phyloP scores from a whole-genome alignment of 2,797 vertebrate species.

The Molossus alvarezi region DNA sequence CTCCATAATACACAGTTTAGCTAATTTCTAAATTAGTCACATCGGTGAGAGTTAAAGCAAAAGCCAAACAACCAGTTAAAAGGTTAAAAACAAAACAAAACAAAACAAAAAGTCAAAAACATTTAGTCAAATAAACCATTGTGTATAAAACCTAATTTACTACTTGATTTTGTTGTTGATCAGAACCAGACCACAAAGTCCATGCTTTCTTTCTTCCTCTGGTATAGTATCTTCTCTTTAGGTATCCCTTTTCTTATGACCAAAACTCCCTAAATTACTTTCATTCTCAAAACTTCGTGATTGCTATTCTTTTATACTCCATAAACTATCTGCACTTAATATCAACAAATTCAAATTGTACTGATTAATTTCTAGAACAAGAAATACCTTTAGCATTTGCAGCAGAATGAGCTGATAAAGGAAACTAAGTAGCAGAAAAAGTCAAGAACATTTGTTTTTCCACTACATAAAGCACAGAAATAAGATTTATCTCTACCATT shows the following conservation, averaged over 20 bases:
- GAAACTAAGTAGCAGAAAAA: slow-evolving; percentile 58
- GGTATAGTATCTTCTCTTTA: background rate
- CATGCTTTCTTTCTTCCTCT: background rate
- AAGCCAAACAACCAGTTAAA: slow-evolving; percentile 5
- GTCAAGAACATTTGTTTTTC: slow-evolving; percentile 37
- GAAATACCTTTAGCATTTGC: slow-evolving; percentile 42
- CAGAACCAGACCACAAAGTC: background rate
- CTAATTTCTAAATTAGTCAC: slow-evolving; percentile 15
- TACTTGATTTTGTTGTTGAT: background rate
- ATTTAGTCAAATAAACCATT: background rate
- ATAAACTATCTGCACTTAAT: background rate
- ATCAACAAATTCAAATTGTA: slow-evolving; percentile 36
- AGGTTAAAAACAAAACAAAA: background rate
- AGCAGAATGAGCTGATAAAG: slow-evolving; percentile 3
- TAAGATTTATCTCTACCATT: background rate
- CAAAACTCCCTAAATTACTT: background rate
- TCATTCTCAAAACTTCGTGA: background rate
- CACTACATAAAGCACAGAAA: background rate
- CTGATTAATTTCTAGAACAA: slow-evolving; percentile 21
- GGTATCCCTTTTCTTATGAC: background rate
- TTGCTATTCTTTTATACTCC: background rate
- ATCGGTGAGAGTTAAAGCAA: background rate
- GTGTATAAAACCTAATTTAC: background rate
- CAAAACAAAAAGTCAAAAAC: background rate
- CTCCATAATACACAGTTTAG: background rate